Evolutionary conservation across 1,140 invertebrate genomes (phyloP), one percentile per base, ranked within the genome.

Genomic region (Drosophila kurseongensis): DNA sequence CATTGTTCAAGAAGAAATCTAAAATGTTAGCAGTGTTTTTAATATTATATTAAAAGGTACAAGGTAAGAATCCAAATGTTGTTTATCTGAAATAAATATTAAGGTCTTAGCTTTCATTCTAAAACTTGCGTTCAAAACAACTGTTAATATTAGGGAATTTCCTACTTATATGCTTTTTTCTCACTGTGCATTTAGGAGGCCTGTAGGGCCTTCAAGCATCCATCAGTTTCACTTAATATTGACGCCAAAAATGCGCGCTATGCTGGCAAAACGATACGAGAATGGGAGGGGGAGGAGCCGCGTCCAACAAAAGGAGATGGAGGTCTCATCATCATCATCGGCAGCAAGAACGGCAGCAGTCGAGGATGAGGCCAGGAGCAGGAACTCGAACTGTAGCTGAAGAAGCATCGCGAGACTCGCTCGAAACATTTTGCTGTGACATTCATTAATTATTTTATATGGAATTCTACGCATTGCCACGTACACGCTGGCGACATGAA

Each of bases 361-460:
- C 58, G 45, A 45, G 44, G 42, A 48, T 23, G 44, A 60, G 57
- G 29, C 45, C 58, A 73, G 57, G 42, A 65, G 44, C 55, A 38
- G 32, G 54, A 65, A 51, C 48, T 44, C 52, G 32, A 35, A 38
- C 44, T 60, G 50, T 29, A 16, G 68, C 61, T 36, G 47, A 4
- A 45, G 66, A 57, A 55, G 40, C 50, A 66, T 51, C 60, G 56
- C 62, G 62, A 71, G 65, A 51, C 65, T 57, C 65, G 61, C 66
- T 72, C 52, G 44, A 80, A 84, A 84, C 89, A 88, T 91, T 91
- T 76, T 82, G 88, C 88, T 90, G 82, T 90, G 88, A 91, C 90
- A 91, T 91, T 91, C 84, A 91, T 91, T 91, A 91, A 91, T 91
- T 91, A 91, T 91, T 91, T 91, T 91, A 91, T 91, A 90, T 91